Base-by-base conservation (phyloP, 2,888 invertebrate species). In the Leptothorax acervorum region DNA sequence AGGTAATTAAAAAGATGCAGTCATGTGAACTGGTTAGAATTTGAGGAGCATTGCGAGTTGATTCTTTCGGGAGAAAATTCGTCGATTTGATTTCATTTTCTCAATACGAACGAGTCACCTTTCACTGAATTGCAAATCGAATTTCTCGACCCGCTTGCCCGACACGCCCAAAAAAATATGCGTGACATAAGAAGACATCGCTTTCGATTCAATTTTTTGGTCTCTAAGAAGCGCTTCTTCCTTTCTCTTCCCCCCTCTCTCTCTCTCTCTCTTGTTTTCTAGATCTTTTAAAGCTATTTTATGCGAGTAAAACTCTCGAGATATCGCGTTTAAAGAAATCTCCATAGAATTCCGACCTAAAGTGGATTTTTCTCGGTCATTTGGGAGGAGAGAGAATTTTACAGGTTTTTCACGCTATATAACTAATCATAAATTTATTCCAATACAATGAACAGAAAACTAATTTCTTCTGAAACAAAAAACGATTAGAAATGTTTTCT, bases 81-180 rank as follows among this genome's bases (percentile, higher is more conserved):
- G 18, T 73, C 39, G 60, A 48, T 73, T 79, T 73, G 71, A 79
- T 79, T 51, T 81, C 23, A 60, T 81, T 81, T 74, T 73, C 48
- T 48, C 60, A 23, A 18, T 71, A 39, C 39, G 12, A 35, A 45
- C 60, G 79, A 28, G 6, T 81, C 48, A 35, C 28, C 79, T 81
- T 81, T 81, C 79, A 81, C 48, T 12, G 28, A 74, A 73, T 73
- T 57, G 23, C 48, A 79, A 71, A 73, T 79, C 8, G 35, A 73
- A 79, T 73, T 79, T 79, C 71, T 79, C 74, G 48, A 73, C 18
- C n/a, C 18, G 18, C 28, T 12, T 15, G 31, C 3, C 35, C 28
- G 39, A 48, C 35, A 39, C 31, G 15, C 48, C 18, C 73, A 9
- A 70, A 70, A 70, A 79, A 60, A 79, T 78, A 79, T 79, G 18